Evolutionary conservation across 2,888 invertebrate species (phyloP).

Genomic region (Branchellion lobata): DNA sequence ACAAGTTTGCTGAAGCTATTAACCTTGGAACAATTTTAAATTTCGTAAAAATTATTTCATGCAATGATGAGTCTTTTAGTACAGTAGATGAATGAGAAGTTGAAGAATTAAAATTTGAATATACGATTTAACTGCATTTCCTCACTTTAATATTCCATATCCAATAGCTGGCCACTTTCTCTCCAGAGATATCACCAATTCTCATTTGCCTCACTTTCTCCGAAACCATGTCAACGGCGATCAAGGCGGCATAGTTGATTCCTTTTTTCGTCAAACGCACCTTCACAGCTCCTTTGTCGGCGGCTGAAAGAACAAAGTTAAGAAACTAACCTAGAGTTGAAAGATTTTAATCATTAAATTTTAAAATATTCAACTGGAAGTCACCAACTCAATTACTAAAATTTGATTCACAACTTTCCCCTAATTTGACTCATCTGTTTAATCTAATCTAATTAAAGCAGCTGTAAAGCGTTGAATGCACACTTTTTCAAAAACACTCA

Average conservation of each 20-base stretch:
- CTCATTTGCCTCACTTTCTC: background rate
- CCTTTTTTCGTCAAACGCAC: background rate
- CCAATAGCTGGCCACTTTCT: background rate
- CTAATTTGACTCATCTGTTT: no score
- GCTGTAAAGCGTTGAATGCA: no score
- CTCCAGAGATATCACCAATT: background rate
- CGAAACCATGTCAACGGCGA: background rate
- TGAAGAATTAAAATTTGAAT: background rate
- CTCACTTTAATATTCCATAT: background rate
- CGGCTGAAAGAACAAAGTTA: background rate
- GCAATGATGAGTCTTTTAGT: no score
- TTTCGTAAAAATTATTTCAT: no score
- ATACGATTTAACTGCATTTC: background rate
- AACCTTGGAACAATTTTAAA: background rate
- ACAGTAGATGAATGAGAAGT: no score
- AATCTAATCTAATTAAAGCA: no score
- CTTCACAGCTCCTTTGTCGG: background rate
- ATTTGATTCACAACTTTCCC: no score
- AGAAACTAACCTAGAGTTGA: background rate
- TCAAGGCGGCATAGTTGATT: background rate
- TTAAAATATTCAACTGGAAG: background rate
- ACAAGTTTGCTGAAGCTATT: background rate
- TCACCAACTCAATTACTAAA: background rate
- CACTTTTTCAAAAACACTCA: no score
- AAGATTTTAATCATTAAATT: background rate